phyloP scores from a whole-genome alignment of 1,140 invertebrate genomes.

The Heterodera carotae region DNA sequence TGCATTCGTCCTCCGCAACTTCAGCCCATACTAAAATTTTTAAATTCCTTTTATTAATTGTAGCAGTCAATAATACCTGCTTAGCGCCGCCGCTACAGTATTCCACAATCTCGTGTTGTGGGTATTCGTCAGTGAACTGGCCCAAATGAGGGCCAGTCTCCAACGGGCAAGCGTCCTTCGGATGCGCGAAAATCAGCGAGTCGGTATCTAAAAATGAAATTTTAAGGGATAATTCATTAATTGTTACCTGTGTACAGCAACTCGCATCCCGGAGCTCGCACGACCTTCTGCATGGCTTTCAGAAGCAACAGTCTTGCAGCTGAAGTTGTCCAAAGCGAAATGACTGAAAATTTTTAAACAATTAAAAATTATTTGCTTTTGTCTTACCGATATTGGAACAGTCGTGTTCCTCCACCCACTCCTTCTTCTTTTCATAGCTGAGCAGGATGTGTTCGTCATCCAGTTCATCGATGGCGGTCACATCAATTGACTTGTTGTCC shows the following conservation, averaged over 20 bases:
- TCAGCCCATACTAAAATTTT: neutral
- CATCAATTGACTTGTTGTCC: neutral
- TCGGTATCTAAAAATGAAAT: conserved; percentile 9
- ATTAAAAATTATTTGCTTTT: too few species aligned
- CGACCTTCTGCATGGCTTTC: conserved; percentile 16
- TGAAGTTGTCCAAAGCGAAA: conserved; percentile 19
- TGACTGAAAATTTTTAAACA: too few species aligned
- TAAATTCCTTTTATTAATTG: too few species aligned
- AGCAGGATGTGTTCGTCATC: neutral
- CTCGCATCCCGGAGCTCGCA: neutral
- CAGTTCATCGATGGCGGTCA: neutral
- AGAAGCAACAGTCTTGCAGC: conserved; percentile 2
- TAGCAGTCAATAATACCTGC: too few species aligned
- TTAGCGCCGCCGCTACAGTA: neutral
- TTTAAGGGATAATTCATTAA: neutral
- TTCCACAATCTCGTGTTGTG: neutral
- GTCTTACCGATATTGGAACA: conserved; percentile 3
- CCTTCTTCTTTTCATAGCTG: neutral
- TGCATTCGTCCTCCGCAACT: neutral
- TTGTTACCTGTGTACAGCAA: conserved; percentile 8
- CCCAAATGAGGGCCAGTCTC: neutral
- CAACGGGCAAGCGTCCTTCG: neutral
- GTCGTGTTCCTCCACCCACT: conserved; percentile 4
- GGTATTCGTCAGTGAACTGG: too few species aligned
- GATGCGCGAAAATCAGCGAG: neutral